Conservation (phyloP, 2,797 vertebrate species). For the Crax fasciolata region DNA sequence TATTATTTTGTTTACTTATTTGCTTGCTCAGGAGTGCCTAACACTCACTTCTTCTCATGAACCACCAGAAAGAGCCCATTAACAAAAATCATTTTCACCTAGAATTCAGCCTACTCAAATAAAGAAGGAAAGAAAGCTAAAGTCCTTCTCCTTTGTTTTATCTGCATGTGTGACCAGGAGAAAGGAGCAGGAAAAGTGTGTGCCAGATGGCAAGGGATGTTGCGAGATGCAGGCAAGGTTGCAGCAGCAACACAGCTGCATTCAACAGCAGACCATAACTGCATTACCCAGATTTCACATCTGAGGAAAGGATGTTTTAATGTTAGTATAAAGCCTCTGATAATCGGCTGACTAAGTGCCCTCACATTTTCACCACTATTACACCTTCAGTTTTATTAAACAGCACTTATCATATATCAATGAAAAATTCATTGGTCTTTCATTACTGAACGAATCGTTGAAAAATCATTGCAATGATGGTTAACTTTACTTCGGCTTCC, state of each 20-base stretch:
- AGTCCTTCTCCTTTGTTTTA: not conserved
- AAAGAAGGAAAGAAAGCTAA: not conserved
- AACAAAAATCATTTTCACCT: not conserved
- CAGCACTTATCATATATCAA: constrained; percentile 83
- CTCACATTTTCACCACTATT: constrained; percentile 80
- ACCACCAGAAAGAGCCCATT: not conserved
- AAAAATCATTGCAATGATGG: constrained; percentile 77
- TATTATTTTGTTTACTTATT: not conserved
- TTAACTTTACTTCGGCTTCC: constrained; percentile 80
- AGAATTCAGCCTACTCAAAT: not conserved
- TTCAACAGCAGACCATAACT: not conserved
- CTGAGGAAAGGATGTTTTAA: constrained; percentile 67
- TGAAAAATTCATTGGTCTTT: constrained; percentile 86
- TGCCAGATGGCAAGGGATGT: not conserved
- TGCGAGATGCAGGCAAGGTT: not conserved
- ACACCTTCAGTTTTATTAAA: constrained; percentile 83
- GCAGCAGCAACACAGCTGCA: not conserved
- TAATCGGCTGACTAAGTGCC: constrained; percentile 80
- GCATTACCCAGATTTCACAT: constrained; percentile 38
- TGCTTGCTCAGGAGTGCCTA: not conserved
- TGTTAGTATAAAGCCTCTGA: constrained; percentile 63
- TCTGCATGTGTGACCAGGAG: not conserved
- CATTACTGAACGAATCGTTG: constrained; percentile 81
- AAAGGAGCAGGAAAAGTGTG: not conserved
- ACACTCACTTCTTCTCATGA: not conserved